Base-by-base conservation (phyloP, 2,113 vertebrate species). In the Labrus mixtus region DNA sequence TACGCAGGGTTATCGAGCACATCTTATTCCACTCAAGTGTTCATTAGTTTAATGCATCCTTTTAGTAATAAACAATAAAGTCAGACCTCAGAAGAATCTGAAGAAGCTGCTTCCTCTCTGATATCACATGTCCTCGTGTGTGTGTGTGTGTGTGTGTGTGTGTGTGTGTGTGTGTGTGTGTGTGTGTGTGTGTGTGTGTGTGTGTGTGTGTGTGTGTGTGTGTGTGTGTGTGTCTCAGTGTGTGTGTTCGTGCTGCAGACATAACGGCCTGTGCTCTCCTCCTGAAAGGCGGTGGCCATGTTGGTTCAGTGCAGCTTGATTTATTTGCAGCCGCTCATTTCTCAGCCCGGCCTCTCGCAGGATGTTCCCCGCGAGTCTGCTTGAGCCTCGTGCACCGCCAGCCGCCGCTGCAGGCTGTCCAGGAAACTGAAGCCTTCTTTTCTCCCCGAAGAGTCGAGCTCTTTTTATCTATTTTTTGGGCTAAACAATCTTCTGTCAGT, bases 281-380 rank as follows among this genome's bases (percentile, higher is more conserved):
- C 54, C n/a, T 37, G 37, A 57, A 53, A 58, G 45, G 37, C 67
- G 61, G 12, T 0, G 3, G 39, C 48, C 39, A 10, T 41, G 61
- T 76, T 56, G 62, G 48, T 57, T 56, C 68, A 17, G 56, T 71
- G 46, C 13, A 43, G 79, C 79, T 58, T 51, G 63, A 82, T 73
- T 64, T 68, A 37, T 78, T 83, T 73, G 58, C 73, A 41, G 39
- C 16, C 50, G 68, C 62, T 68, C 64, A 56, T 76, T 76, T 76
- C 51, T 65, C 59, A 73, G 54, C 45, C 45, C 12, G 0, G 0
- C 7, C 68, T 62, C 80, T 83, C 10, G 7, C 64, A 67, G 82
- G 73, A 82, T 79, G 60, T 73, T 87, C 67, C 59, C 68, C 0
- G 0, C 10, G 46, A 65, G 51, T 63, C 65, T 10, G 37, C 73